Evolutionary conservation across 2,888 invertebrate species (phyloP).

Genomic region (Poecilobothrus nobilitatus): DNA sequence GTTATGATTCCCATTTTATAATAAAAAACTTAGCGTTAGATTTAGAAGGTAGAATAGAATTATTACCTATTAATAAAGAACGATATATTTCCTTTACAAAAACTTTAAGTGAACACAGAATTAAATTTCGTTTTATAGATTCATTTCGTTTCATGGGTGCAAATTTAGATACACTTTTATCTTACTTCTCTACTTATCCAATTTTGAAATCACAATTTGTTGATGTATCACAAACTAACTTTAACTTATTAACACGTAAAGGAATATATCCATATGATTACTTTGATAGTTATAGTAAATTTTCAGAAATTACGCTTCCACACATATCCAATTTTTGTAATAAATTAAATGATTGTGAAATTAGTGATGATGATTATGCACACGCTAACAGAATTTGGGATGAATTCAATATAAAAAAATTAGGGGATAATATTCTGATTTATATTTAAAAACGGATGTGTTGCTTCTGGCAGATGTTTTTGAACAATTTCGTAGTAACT

Average conservation of each 20-base stretch:
- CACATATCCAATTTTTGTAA: conserved; percentile 25
- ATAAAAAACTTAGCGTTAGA: too few relatives aligned
- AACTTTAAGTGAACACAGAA: not conserved
- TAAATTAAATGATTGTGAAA: too few relatives aligned
- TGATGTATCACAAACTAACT: conserved; percentile 18
- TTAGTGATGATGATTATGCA: conserved; percentile 23
- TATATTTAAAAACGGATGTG: conserved; percentile 34
- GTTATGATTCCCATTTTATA: too few relatives aligned
- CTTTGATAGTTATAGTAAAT: conserved; percentile 22
- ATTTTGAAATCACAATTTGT: not conserved
- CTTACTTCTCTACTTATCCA: not conserved
- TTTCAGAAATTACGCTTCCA: conserved; percentile 23
- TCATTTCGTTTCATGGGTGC: conserved; percentile 16
- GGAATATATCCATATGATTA: conserved; percentile 34
- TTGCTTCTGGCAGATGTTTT: too few relatives aligned
- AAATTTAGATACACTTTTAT: conserved; percentile 13
- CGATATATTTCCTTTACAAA: not conserved
- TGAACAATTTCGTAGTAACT: too few relatives aligned
- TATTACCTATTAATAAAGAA: conserved; percentile 15
- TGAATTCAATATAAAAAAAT: conserved; percentile 23
- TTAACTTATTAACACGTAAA: too few relatives aligned
- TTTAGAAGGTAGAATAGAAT: too few relatives aligned
- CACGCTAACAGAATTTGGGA: conserved; percentile 27
- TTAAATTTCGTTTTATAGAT: conserved; percentile 20
- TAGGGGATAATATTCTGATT: conserved; percentile 29